Percentiles rank a stretch among this genome's conserved stretches.
Conservation (phyloP, 2,888 invertebrate genomes). For the Lypha dubia region DNA sequence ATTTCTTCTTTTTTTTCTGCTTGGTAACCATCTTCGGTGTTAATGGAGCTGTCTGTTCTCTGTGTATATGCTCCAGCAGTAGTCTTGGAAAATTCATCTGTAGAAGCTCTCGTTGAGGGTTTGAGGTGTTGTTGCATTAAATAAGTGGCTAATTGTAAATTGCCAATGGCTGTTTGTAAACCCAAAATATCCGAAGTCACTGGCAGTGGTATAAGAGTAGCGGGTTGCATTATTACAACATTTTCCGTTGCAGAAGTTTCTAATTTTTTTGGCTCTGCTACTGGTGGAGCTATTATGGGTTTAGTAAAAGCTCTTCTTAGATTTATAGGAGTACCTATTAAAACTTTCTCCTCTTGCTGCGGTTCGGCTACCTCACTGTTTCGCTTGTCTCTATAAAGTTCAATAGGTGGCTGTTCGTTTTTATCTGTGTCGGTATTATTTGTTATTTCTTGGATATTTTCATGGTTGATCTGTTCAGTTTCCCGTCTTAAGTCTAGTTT, state of each 20-base stretch:
- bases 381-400: slow-evolving; percentile 11
- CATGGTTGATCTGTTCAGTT: not conserved
- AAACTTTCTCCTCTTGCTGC: slow-evolving; percentile 80
- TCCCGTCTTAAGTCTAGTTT: not conserved
- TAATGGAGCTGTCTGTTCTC: slow-evolving; percentile 79
- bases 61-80: slow-evolving; percentile 78
- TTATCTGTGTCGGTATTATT: slow-evolving; percentile 76
- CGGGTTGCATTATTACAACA: slow-evolving; percentile 81
- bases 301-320: slow-evolving; percentile 80
- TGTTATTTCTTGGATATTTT: slow-evolving; percentile 71
- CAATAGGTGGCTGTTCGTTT: slow-evolving; percentile 53
- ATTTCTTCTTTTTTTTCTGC: slow-evolving; percentile 42
- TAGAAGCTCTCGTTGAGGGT: slow-evolving; percentile 74
- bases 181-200: slow-evolving; percentile 82
- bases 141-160: slow-evolving; percentile 82
- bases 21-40: slow-evolving; percentile 79
- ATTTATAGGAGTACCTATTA: slow-evolving; percentile 83
- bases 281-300: slow-evolving; percentile 74
- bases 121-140: slow-evolving; percentile 81
- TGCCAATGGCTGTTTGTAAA: slow-evolving; percentile 81
- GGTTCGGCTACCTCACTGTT: not conserved
- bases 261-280: slow-evolving; percentile 13
- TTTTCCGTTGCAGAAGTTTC: slow-evolving; percentile 72
- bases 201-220: slow-evolving; percentile 82
- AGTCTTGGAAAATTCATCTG: slow-evolving; percentile 75